A percentile compares a stretch with the other conserved stretches of the same genome.
Evolutionary conservation across 2,113 vertebrate species (phyloP).

Genomic region (human): DNA sequence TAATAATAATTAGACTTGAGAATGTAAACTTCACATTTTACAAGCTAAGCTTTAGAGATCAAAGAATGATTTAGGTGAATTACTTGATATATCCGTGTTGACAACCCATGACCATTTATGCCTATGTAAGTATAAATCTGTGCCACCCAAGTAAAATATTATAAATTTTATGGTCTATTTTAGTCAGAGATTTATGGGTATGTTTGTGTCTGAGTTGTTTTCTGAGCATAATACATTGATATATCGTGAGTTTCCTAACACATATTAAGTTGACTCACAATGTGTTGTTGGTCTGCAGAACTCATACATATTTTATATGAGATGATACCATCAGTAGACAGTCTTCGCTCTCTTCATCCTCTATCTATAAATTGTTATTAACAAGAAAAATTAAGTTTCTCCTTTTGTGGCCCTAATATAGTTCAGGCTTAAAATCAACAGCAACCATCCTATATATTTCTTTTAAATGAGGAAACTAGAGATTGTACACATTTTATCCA

Average conservation of each 20-base stretch:
- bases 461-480: constrained; percentile 56
- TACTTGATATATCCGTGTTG: constrained; percentile 78
- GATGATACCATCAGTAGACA: constrained; percentile 66
- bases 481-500: constrained; percentile 70
- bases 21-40: constrained; percentile 79
- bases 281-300: constrained; percentile 66
- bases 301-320: constrained; percentile 77
- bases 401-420: constrained; percentile 68
- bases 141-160: constrained; percentile 82
- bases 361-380: constrained; percentile 67
- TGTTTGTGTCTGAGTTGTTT: constrained; percentile 66
- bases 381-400: constrained; percentile 55
- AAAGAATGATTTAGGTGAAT: constrained; percentile 78
- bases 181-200: constrained; percentile 64
- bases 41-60: constrained; percentile 75
- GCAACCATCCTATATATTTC: constrained; percentile 60
- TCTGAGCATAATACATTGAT: constrained; percentile 44
- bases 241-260: constrained; percentile 54
- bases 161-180: constrained; percentile 79
- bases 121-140: constrained; percentile 79
- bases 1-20: constrained; percentile 63
- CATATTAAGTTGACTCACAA: constrained; percentile 67
- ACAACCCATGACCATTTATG: constrained; percentile 79
- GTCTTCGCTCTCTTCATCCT: constrained; percentile 41
- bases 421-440: constrained; percentile 75